Conservation (phyloP, 2,888 invertebrate species). For the Empis stercorea region DNA sequence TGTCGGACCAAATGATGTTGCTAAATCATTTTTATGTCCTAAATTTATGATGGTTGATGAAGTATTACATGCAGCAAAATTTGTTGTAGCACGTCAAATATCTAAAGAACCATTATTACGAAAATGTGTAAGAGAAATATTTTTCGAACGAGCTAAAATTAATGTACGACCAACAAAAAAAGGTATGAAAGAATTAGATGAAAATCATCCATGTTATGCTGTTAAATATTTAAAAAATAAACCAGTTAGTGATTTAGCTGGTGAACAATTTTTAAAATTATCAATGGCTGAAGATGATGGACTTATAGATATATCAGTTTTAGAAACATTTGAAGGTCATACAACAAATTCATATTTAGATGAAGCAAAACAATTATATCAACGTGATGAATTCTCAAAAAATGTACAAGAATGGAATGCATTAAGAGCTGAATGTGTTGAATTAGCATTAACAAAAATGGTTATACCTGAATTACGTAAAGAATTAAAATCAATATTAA, state of each 20-base stretch:
- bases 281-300: slow-evolving; percentile 71
- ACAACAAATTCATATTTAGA: slow-evolving; percentile 68
- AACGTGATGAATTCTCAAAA: slow-evolving; percentile 83
- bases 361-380: slow-evolving; percentile 62
- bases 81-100: slow-evolving; percentile 89
- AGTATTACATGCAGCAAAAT: slow-evolving; percentile 78
- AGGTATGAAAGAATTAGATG: slow-evolving; percentile 91
- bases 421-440: slow-evolving; percentile 73
- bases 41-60: slow-evolving; percentile 64
- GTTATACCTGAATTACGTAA: slow-evolving; percentile 80
- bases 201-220: slow-evolving; percentile 75
- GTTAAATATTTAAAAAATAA: slow-evolving; percentile 88
- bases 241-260: slow-evolving; percentile 75
- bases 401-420: slow-evolving; percentile 94
- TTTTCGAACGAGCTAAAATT: slow-evolving; percentile 78
- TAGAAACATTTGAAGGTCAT: slow-evolving; percentile 66
- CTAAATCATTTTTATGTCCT: slow-evolving; percentile 57
- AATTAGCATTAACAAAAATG: slow-evolving; percentile 73
- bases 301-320: slow-evolving; percentile 56
- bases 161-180: slow-evolving; percentile 73
- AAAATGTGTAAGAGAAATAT: slow-evolving; percentile 70
- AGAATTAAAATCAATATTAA: slow-evolving; percentile 65
- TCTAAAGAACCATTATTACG: slow-evolving; percentile 83
- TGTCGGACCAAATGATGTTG: slow-evolving; percentile 69
- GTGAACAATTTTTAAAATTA: slow-evolving; percentile 82